Evolutionary conservation across 2,113 vertebrate genomes (phyloP).

Genomic region (Rostratula benghalensis): DNA sequence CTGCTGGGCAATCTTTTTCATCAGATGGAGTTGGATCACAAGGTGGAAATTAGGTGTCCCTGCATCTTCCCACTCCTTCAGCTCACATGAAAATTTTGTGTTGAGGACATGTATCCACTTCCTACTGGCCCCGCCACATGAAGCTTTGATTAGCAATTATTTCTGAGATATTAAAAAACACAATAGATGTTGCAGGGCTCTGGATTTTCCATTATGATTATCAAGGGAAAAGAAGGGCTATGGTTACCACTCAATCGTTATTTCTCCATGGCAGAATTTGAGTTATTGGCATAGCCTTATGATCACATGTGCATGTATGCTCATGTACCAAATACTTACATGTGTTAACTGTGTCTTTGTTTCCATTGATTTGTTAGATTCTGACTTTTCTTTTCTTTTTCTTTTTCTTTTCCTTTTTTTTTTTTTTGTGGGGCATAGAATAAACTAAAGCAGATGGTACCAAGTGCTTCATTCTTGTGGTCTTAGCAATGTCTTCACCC

Average conservation of each 20-base stretch:
- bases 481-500: not conserved
- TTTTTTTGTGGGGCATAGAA: too few relatives aligned
- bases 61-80: conserved; percentile 73
- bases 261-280: conserved; percentile 11
- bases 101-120: conserved; percentile 41
- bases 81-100: conserved; percentile 66
- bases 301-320: not conserved
- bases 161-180: conserved; percentile 69
- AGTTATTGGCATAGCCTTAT: not conserved
- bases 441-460: not conserved
- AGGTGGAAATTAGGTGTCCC: conserved; percentile 88
- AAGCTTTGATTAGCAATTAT: conserved; percentile 75
- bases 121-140: conserved; percentile 30
- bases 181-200: conserved; percentile 59
- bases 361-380: not conserved
- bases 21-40: conserved; percentile 78
- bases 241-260: conserved; percentile 10
- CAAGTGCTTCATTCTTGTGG: not conserved
- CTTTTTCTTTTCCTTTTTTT: not conserved
- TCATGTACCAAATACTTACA: not conserved
- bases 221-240: not conserved
- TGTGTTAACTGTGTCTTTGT: not conserved
- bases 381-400: not conserved
- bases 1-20: conserved; percentile 85
- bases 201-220: conserved; percentile 35